Evolutionary conservation across 2,797 vertebrate species (phyloP).

Genomic region (Pagetopsis macropterus): DNA sequence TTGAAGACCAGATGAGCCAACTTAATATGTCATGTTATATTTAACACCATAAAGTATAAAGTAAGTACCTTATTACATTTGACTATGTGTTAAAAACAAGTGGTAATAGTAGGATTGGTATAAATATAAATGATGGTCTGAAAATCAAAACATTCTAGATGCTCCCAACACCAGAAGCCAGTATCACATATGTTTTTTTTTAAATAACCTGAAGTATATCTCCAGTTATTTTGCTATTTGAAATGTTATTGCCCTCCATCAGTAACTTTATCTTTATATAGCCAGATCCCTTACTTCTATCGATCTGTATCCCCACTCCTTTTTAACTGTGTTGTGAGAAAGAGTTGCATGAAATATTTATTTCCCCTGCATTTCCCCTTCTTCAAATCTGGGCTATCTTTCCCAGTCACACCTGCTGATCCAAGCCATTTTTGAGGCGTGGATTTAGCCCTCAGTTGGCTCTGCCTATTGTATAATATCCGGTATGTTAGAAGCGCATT

Average conservation of each 20-base stretch:
- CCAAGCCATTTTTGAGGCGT: constrained; percentile 41
- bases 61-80: no score
- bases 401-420: constrained; percentile 70
- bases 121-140: background rate
- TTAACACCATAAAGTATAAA: no score
- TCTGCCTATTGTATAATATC: constrained; percentile 53
- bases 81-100: no score
- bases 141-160: background rate
- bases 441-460: constrained; percentile 50
- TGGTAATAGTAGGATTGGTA: no score
- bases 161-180: constrained; percentile 3
- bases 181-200: background rate
- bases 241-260: constrained; percentile 27
- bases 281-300: constrained; percentile 50
- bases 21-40: background rate
- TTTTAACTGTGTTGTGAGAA: constrained; percentile 57
- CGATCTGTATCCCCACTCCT: constrained; percentile 53
- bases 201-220: constrained; percentile 7
- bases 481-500: constrained; percentile 48
- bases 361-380: constrained; percentile 45
- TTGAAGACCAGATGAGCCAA: no score
- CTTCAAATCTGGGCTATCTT: constrained; percentile 54
- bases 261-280: constrained; percentile 42
- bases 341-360: constrained; percentile 71
- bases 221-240: constrained; percentile 11